Evolutionary conservation across 2,888 invertebrate genomes (phyloP), one percentile per base, ranked within the genome.

Genomic region (Linyphia triangularis): DNA sequence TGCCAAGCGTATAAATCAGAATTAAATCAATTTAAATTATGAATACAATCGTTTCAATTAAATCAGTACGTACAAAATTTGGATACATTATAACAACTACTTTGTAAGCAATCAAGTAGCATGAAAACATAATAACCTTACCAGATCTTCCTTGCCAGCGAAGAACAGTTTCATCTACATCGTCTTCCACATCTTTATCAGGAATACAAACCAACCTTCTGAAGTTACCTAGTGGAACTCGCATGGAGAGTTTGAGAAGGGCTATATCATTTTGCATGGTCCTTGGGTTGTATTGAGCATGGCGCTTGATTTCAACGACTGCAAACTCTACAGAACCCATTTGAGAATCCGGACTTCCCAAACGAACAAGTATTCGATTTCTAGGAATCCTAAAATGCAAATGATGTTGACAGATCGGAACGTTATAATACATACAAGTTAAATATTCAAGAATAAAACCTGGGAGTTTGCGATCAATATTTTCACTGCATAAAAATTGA

Each of bases 181-280:
- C 63, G 16, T 51, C 77, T 2, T 97, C 97, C 0, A 95, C 95
- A 0, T 92, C 92, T 9, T 90, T 82, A 24, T 95, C 40, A 10
- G 92, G 91, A 24, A 92, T 65, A 73, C 92, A 92, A 19, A 92
- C 88, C 0, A 91, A 78, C 26, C 89, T 83, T 16, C 91, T 89
- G 75, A 90, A 90, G 33, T 94, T 94, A 37, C 95, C 95, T 19
- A 96, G 93, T 91, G 96, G 95, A 0, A 96, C 96, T 43, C 96
- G 95, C 91, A 95, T 95, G 0, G 96, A 95, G 89, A 97, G 94
- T 92, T 97, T 97, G 95, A 97, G 95, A 85, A 97, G 92, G 7
- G 97, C 97, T 95, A 91, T 89, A 67, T 91, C 91, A 72, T 91
- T 89, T 13, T 43, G 51, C 82, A 88, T 70, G 9, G 77, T 88